phyloP scores from a whole-genome alignment of 2,797 vertebrate genomes.

The Notolabrus celidotus region DNA sequence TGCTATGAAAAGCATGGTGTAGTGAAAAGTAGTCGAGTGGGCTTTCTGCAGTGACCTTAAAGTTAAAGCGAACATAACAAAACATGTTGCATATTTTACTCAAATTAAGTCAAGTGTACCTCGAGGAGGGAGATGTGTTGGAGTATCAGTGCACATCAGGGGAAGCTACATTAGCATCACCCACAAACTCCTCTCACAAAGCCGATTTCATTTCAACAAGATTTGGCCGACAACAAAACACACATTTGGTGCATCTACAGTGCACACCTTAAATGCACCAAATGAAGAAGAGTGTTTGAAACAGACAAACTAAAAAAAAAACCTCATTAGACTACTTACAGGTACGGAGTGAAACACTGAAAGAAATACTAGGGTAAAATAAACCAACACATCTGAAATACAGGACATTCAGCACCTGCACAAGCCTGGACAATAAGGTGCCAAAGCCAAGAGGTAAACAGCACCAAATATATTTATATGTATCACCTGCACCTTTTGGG shows the following conservation, averaged over 20 bases:
- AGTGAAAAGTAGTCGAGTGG: conserved; percentile 14
- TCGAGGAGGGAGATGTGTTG: conserved; percentile 31
- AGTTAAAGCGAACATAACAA: conserved; percentile 20
- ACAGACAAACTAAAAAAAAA: conserved; percentile 6
- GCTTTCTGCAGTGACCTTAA: conserved; percentile 31
- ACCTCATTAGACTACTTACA: no score
- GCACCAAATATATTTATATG: no score
- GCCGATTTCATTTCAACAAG: conserved; percentile 18
- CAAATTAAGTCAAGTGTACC: conserved; percentile 37
- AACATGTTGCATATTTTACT: conserved; percentile 29
- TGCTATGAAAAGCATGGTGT: conserved; percentile 4
- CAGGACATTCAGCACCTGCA: no score
- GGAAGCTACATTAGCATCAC: conserved; percentile 41
- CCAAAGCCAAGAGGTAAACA: no score
- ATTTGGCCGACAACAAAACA: not conserved
- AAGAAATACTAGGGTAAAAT: no score
- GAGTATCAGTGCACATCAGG: conserved; percentile 23
- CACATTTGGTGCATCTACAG: not conserved
- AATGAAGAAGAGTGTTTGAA: not conserved
- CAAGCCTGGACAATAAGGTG: no score
- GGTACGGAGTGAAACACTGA: not conserved
- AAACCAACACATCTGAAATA: no score
- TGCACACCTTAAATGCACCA: not conserved
- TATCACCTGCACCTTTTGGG: no score
- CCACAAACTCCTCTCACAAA: conserved; percentile 29